Conservation (phyloP, 92 coral and sea anemone species). For the Palythoa heliodiscus region DNA sequence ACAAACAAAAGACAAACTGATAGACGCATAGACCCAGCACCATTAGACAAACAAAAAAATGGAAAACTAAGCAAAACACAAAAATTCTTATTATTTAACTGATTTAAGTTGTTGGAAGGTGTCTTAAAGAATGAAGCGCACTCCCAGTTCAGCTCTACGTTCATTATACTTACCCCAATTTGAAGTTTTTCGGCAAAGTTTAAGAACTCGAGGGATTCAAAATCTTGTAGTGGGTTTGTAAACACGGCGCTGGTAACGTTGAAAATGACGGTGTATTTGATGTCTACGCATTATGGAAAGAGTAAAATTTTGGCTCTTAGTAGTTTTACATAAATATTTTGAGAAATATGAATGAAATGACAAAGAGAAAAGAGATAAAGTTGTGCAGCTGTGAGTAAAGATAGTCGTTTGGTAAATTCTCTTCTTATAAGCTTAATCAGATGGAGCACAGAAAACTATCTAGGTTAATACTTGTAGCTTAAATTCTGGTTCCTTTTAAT, state of each 20-base stretch:
- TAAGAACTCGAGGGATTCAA: conserved; percentile 95
- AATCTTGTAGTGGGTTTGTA: conserved; percentile 62
- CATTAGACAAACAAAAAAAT: background rate
- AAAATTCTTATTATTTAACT: background rate
- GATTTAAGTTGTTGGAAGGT: background rate
- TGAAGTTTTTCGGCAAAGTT: conserved; percentile 91
- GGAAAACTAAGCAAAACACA: background rate
- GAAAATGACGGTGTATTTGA: conserved; percentile 63
- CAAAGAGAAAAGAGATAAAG: background rate
- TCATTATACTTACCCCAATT: conserved; percentile 76
- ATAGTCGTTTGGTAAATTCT: too few species aligned
- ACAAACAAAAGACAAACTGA: background rate
- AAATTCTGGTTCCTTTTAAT: too few species aligned
- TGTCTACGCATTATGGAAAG: conserved; percentile 45
- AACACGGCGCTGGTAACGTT: conserved; percentile 82
- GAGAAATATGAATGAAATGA: too few species aligned
- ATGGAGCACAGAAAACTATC: too few species aligned
- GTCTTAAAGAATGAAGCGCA: background rate
- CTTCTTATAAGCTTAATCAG: too few species aligned
- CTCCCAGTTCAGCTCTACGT: background rate
- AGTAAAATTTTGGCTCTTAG: background rate
- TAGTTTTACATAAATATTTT: too few species aligned
- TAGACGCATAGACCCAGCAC: background rate
- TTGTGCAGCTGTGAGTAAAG: background rate
- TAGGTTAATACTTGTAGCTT: too few species aligned